These are phyloP conservation scores for Oscheius onirici DNA, from an alignment of 2,888 invertebrate genomes.

Conservation along the genomic window DNA sequence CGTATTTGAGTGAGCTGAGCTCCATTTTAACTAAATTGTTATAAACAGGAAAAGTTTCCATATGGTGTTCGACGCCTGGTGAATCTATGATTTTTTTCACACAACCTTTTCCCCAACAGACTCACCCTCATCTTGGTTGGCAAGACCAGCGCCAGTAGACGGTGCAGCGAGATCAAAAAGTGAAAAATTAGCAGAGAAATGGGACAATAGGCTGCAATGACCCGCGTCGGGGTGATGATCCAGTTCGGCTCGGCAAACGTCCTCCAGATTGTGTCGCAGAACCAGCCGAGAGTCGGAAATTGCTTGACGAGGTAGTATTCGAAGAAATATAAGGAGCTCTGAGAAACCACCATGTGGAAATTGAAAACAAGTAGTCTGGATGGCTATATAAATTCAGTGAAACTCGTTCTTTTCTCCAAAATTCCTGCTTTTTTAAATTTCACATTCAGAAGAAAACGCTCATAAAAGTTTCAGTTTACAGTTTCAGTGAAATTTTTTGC, in stretches of 20 bases:
- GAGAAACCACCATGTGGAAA: no score
- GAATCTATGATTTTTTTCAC: background rate
- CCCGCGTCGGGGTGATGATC: constrained; percentile 38
- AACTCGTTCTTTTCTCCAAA: no score
- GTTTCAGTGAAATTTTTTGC: no score
- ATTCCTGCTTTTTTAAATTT: no score
- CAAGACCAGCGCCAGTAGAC: constrained; percentile 32
- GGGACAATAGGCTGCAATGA: constrained; percentile 43
- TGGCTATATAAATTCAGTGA: no score
- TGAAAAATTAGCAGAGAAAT: constrained; percentile 44
- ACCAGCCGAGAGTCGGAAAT: constrained; percentile 34
- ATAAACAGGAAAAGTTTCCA: background rate
- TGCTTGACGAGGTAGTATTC: constrained; percentile 20
- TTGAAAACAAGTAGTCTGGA: no score
- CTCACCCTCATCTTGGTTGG: constrained; percentile 39
- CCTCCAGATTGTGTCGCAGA: constrained; percentile 37
- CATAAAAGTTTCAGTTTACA: no score
- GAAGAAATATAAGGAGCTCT: constrained; percentile 25
- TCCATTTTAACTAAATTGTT: no score
- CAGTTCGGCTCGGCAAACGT: constrained; percentile 37
- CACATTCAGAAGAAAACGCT: no score
- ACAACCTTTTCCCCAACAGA: no score
- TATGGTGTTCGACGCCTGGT: background rate
- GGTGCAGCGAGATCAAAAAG: constrained; percentile 37
- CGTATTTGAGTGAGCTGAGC: no score